phyloP scores from a whole-genome alignment of 2,113 vertebrate species.

The Cervus canadensis region DNA sequence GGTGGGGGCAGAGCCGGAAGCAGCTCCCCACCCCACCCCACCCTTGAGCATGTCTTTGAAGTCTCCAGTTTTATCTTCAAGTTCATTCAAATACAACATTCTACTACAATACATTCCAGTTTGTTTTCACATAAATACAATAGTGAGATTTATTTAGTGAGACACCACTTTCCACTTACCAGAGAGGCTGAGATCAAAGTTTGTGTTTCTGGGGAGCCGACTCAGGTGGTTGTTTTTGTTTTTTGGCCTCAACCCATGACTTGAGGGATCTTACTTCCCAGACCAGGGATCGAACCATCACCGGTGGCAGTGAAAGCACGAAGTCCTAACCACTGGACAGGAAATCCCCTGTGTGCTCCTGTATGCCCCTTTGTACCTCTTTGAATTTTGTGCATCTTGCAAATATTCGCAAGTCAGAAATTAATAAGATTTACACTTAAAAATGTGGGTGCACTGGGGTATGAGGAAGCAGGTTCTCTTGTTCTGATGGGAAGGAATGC shows the following conservation, averaged over 20 bases:
- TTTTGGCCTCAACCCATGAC: background rate
- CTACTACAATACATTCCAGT: background rate
- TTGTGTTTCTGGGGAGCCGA: background rate
- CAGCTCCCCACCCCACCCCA: background rate
- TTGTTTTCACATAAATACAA: background rate
- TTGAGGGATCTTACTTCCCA: background rate
- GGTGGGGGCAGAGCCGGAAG: background rate
- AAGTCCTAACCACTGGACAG: background rate
- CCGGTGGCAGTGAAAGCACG: background rate
- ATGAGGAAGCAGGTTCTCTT: background rate
- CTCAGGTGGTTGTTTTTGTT: background rate
- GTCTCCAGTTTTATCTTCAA: background rate
- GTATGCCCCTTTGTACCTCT: background rate
- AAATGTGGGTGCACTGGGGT: background rate
- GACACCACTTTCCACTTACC: background rate
- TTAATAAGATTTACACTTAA: background rate
- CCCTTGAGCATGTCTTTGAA: background rate
- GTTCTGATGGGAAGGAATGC: background rate
- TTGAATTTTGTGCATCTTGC: background rate
- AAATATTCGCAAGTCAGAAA: background rate
- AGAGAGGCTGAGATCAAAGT: background rate
- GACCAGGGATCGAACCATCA: background rate
- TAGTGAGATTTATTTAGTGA: background rate
- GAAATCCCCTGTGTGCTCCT: background rate
- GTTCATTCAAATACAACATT: background rate